Evolutionary conservation across 2,797 vertebrate genomes (phyloP).

Genomic region (Sebastes trivittatus): DNA sequence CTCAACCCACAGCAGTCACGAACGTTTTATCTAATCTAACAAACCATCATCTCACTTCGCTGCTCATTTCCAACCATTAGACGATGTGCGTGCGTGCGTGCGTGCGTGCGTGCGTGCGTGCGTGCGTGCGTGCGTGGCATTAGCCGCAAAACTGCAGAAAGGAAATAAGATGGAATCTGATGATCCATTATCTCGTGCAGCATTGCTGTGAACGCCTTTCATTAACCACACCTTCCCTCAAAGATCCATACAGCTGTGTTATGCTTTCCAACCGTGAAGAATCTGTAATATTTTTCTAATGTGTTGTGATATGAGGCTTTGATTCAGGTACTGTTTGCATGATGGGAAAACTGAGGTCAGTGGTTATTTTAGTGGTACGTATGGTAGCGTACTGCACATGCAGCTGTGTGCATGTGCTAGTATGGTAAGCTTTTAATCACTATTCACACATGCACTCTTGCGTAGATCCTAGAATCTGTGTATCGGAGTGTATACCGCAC

Average conservation of each 20-base stretch:
- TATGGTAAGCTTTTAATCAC: background rate
- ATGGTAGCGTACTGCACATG: background rate
- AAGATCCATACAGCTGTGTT: background rate
- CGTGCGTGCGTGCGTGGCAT: background rate
- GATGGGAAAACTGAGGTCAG: background rate
- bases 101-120: background rate
- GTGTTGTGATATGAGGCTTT: background rate
- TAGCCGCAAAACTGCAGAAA: background rate
- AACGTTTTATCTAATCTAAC: background rate
- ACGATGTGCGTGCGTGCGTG: too few relatives aligned
- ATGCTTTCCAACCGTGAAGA: background rate
- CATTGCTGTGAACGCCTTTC: background rate
- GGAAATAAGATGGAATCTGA: background rate
- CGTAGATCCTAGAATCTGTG: background rate
- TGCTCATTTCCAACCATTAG: conserved; percentile 26
- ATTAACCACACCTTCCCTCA: background rate
- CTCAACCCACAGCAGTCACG: background rate
- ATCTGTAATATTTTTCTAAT: background rate
- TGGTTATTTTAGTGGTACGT: background rate
- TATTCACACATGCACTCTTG: background rate
- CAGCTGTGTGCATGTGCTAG: too few relatives aligned
- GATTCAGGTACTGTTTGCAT: too few relatives aligned
- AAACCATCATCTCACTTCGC: background rate
- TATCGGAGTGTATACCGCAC: background rate
- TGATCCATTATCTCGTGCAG: background rate